Conservation (phyloP, 2,888 invertebrate species). For the Rhamnusium bicolor region DNA sequence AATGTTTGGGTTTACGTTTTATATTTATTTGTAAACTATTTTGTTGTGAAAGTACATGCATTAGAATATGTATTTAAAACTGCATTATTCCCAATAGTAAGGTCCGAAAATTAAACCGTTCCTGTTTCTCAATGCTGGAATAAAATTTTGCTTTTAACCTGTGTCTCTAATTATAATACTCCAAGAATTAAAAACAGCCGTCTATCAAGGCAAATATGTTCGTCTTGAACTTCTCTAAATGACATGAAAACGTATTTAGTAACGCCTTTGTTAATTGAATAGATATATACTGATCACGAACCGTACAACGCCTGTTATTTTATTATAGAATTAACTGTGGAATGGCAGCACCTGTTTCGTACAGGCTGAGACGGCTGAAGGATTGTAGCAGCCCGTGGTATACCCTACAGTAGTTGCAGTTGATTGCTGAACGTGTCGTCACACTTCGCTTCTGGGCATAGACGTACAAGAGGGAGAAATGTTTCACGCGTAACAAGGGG, state of each 20-base stretch:
- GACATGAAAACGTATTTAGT: slow-evolving; percentile 37
- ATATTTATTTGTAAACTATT: not conserved
- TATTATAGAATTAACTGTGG: slow-evolving; percentile 42
- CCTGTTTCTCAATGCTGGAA: no score
- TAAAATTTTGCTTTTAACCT: not conserved
- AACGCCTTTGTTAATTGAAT: slow-evolving; percentile 39
- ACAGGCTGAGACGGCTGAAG: slow-evolving; percentile 14
- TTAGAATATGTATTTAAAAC: no score
- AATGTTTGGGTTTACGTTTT: slow-evolving; percentile 40
- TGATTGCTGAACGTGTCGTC: slow-evolving; percentile 54
- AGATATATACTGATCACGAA: slow-evolving; percentile 44
- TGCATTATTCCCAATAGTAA: no score
- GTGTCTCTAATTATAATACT: not conserved
- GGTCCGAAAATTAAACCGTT: no score
- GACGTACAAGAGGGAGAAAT: not conserved
- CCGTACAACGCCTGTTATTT: slow-evolving; percentile 40
- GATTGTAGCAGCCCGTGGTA: slow-evolving; percentile 15
- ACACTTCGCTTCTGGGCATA: slow-evolving; percentile 45
- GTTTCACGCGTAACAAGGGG: not conserved
- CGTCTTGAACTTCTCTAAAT: not conserved
- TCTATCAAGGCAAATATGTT: not conserved
- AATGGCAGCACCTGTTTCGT: slow-evolving; percentile 42
- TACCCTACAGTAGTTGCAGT: slow-evolving; percentile 25
- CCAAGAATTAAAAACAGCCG: not conserved
- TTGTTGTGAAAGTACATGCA: not conserved